Conservation (phyloP, 2,888 invertebrate genomes). For the Sarcophaga subvicina region DNA sequence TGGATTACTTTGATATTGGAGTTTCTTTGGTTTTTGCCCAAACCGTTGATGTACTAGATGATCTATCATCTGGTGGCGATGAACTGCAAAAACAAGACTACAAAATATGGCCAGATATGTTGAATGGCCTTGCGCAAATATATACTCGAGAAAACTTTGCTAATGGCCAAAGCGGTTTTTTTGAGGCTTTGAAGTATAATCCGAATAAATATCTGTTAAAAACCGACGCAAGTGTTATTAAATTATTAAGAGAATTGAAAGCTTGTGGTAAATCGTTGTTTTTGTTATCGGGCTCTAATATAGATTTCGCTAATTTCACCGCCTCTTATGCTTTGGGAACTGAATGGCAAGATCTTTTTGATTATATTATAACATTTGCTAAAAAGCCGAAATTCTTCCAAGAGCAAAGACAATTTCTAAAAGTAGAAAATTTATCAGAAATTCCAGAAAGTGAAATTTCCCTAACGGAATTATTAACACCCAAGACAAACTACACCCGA, state of each 20-base stretch:
- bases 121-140: constrained; percentile 84
- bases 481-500: constrained; percentile 83
- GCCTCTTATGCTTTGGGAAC: constrained; percentile 85
- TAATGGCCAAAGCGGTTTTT: constrained; percentile 85
- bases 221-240: constrained; percentile 82
- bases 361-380: constrained; percentile 86
- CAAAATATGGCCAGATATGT: constrained; percentile 86
- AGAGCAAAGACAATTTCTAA: constrained; percentile 83
- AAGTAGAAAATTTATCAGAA: constrained; percentile 76
- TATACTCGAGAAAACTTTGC: constrained; percentile 84
- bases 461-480: constrained; percentile 72
- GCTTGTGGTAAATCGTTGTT: constrained; percentile 84
- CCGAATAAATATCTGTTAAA: constrained; percentile 85
- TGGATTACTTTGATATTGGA: constrained; percentile 90
- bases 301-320: constrained; percentile 87
- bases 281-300: constrained; percentile 88
- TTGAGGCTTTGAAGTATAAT: constrained; percentile 83
- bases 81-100: constrained; percentile 80
- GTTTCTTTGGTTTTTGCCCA: constrained; percentile 86
- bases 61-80: constrained; percentile 70
- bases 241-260: constrained; percentile 85
- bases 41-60: constrained; percentile 86
- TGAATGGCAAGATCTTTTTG: constrained; percentile 86
- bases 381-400: constrained; percentile 90
- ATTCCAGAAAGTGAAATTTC: constrained; percentile 70